These are phyloP conservation scores for Danionella cerebrum DNA, from an alignment of 2,113 vertebrate species.

Conservation along the genomic window DNA sequence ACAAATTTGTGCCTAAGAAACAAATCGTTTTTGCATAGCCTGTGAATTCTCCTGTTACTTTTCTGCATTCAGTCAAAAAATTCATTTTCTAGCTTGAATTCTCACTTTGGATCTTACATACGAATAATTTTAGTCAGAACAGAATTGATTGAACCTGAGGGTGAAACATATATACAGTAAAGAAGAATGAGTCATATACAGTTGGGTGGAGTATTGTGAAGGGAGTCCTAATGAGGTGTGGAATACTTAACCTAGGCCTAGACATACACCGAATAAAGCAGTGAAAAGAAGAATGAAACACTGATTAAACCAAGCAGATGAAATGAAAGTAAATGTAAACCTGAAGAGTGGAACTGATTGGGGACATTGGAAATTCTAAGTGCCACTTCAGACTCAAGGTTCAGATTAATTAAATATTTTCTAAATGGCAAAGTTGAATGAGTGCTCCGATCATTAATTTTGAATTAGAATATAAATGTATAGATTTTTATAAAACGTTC, in stretches of 20 bases:
- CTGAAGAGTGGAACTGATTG: neutral
- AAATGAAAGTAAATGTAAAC: neutral
- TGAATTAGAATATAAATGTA: too few species aligned
- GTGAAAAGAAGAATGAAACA: neutral
- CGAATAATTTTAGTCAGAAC: too few species aligned
- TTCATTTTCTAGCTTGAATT: too few species aligned
- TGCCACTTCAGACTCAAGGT: neutral
- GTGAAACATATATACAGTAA: neutral
- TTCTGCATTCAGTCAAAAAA: too few species aligned
- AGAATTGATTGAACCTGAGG: neutral
- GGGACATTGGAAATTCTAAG: neutral
- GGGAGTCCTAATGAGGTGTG: neutral
- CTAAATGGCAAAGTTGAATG: too few species aligned
- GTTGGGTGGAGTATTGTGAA: neutral
- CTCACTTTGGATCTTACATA: too few species aligned
- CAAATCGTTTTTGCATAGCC: too few species aligned
- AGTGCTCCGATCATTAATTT: too few species aligned
- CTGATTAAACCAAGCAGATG: neutral
- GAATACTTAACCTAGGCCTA: neutral
- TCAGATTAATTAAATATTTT: too few species aligned
- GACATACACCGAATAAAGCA: neutral
- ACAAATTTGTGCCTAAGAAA: neutral
- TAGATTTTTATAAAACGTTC: too few species aligned
- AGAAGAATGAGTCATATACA: neutral
- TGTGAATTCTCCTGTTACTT: too few species aligned